These are phyloP conservation scores for Aldrovandia affinis DNA, from an alignment of 2,797 vertebrate genomes.

Conservation along the genomic window DNA sequence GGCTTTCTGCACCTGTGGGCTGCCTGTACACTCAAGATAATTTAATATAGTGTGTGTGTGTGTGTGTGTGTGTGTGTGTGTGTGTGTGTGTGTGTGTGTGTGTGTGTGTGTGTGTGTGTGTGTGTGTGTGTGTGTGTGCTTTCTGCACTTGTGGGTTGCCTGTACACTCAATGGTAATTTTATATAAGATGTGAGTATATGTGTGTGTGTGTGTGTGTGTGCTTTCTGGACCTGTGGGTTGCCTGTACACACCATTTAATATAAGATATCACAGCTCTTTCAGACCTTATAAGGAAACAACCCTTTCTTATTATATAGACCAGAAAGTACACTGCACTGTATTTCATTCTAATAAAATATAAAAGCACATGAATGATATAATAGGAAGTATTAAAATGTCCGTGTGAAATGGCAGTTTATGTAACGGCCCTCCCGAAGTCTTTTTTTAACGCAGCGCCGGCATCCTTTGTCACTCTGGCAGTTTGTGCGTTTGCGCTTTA, in stretches of 20 bases:
- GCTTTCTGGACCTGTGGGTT: constrained; percentile 31
- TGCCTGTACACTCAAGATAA: constrained; percentile 33
- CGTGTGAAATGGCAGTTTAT: not conserved
- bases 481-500: not conserved
- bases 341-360: not conserved
- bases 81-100: no score
- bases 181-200: no score
- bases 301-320: constrained; percentile 24
- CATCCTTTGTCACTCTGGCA: not conserved
- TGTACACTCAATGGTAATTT: not conserved
- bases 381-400: not conserved
- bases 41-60: no score
- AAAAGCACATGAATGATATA: no score
- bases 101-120: no score
- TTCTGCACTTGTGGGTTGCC: constrained; percentile 26
- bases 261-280: constrained; percentile 33
- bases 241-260: constrained; percentile 28
- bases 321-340: not conserved
- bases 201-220: no score
- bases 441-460: not conserved
- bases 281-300: constrained; percentile 14
- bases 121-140: no score
- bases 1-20: constrained; percentile 32
- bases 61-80: no score
- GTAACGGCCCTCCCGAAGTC: not conserved